phyloP scores from a whole-genome alignment of 2,888 invertebrate genomes.

The Hoplodrina ambigua region DNA sequence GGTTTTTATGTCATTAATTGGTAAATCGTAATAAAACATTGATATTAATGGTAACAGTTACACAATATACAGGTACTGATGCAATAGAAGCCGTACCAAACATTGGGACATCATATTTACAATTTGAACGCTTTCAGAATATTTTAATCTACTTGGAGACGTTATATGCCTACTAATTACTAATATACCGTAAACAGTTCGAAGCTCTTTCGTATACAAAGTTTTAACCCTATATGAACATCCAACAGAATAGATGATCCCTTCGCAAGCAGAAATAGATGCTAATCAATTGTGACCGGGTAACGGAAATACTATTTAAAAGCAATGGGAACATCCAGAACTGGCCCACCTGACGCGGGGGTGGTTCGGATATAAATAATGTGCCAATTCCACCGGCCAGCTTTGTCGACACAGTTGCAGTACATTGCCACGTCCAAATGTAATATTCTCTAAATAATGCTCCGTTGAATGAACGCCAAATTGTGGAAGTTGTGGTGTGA shows the following conservation, averaged over 20 bases:
- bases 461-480: constrained; percentile 54
- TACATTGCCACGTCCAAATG: constrained; percentile 71
- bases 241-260: constrained; percentile 37
- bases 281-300: constrained; percentile 61
- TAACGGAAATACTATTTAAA: constrained; percentile 64
- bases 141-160: constrained; percentile 53
- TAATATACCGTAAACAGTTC: constrained; percentile 4
- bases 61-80: constrained; percentile 32
- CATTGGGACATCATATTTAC: constrained; percentile 45
- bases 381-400: constrained; percentile 77
- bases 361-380: constrained; percentile 80
- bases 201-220: constrained; percentile 4
- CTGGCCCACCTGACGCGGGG: constrained; percentile 73
- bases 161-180: constrained; percentile 43
- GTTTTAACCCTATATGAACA: constrained; percentile 23
- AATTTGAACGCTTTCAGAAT: constrained; percentile 49
- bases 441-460: constrained; percentile 65
- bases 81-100: constrained; percentile 35
- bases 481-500: constrained; percentile 57
- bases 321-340: constrained; percentile 65
- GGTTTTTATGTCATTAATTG: constrained; percentile 36
- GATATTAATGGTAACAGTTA: constrained; percentile 19
- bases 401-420: constrained; percentile 78
- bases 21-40: constrained; percentile 24
- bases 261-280: constrained; percentile 56